Percentiles rank a stretch among this genome's conserved stretches.
Evolutionary conservation across 2,888 invertebrate species (phyloP).

Genomic region (Phrixothrix hirtus): DNA sequence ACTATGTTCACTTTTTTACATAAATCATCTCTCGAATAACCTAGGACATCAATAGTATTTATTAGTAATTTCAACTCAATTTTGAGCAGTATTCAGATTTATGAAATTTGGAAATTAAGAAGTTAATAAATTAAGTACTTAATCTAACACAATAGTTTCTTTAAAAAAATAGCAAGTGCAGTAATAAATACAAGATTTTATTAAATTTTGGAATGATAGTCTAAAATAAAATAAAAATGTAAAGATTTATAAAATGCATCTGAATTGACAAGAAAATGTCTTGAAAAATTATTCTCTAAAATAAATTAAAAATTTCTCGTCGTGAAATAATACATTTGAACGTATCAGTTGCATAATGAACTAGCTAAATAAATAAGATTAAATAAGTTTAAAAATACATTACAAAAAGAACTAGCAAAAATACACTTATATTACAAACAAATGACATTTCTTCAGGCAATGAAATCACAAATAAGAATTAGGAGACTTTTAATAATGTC

Average conservation of each 20-base stretch:
- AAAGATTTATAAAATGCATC: background rate
- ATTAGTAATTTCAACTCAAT: conserved; percentile 23
- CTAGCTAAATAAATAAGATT: conserved; percentile 49
- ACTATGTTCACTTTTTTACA: conserved; percentile 49
- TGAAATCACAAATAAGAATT: conserved; percentile 26
- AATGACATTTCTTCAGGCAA: conserved; percentile 22
- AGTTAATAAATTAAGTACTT: conserved; percentile 25
- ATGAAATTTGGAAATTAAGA: conserved; percentile 13
- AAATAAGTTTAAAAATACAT: conserved; percentile 45
- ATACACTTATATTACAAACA: conserved; percentile 43
- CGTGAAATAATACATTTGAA: conserved; percentile 5
- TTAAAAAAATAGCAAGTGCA: background rate
- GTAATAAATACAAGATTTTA: background rate
- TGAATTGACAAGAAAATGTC: background rate
- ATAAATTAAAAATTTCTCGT: conserved; percentile 8
- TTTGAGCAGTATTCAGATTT: conserved; percentile 30
- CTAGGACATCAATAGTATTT: conserved; percentile 20
- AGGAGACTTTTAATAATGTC: conserved; percentile 34
- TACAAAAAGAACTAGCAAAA: conserved; percentile 48
- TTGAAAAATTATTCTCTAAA: background rate
- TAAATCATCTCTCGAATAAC: conserved; percentile 38
- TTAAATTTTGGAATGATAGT: conserved; percentile 1
- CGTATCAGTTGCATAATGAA: conserved; percentile 16
- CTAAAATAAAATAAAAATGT: background rate
- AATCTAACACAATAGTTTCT: conserved; percentile 5